Percentiles rank a stretch among this genome's conserved stretches.
phyloP scores from a whole-genome alignment of 2,113 vertebrate genomes.

The Lepisosteus oculatus region DNA sequence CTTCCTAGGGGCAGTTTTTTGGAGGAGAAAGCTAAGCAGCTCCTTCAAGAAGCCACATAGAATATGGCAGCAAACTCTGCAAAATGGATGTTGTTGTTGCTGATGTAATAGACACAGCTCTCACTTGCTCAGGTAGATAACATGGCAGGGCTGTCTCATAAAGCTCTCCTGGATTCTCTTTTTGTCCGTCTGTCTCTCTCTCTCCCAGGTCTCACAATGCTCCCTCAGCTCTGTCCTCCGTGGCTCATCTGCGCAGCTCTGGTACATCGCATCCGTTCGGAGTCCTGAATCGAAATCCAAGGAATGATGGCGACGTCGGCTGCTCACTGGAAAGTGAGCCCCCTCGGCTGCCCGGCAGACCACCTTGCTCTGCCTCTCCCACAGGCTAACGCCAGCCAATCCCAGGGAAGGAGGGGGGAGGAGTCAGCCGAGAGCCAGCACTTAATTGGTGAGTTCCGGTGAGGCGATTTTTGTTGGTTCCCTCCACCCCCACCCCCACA shows the following conservation, averaged over 20 bases:
- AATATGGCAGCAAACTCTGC: too few species aligned
- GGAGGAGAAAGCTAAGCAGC: too few species aligned
- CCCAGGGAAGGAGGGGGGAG: constrained; percentile 57
- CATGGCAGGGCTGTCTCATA: too few species aligned
- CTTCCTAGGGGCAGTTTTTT: too few species aligned
- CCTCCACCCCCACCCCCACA: constrained; percentile 46
- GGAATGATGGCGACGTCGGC: constrained; percentile 66
- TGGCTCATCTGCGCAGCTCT: constrained; percentile 50
- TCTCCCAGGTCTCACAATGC: constrained; percentile 61
- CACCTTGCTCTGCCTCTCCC: constrained; percentile 63
- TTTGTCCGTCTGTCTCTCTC: constrained; percentile 22
- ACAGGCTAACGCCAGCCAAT: constrained; percentile 73
- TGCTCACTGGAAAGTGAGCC: constrained; percentile 62
- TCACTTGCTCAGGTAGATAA: too few species aligned
- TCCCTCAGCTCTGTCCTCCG: constrained; percentile 57
- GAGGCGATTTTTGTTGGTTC: constrained; percentile 68
- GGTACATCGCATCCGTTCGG: constrained; percentile 55
- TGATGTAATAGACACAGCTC: too few species aligned
- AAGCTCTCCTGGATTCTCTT: too few species aligned
- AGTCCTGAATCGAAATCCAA: constrained; percentile 58
- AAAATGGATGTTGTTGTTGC: too few species aligned
- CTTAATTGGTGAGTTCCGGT: constrained; percentile 75
- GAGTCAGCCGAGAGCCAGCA: constrained; percentile 62
- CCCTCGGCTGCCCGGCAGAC: constrained; percentile 64
- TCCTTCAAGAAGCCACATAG: too few species aligned